Conservation (phyloP, 2,113 vertebrate species). For the Sander vitreus region DNA sequence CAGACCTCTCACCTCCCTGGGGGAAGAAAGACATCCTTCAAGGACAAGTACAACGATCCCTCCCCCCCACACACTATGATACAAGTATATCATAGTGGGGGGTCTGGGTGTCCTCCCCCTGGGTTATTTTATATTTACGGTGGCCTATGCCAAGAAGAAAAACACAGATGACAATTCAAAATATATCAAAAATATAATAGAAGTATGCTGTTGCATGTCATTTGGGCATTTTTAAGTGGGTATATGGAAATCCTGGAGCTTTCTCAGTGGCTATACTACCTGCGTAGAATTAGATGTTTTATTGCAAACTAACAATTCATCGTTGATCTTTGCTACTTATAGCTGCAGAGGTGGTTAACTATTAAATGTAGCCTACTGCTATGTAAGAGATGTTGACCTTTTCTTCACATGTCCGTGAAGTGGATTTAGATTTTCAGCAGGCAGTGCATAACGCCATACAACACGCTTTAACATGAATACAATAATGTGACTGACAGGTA, state of each 20-base stretch:
- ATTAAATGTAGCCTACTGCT: background rate
- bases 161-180: too few species aligned
- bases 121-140: too few species aligned
- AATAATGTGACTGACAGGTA: background rate
- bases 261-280: too few species aligned
- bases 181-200: too few species aligned
- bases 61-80: too few species aligned
- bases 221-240: too few species aligned
- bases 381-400: background rate
- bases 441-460: too few species aligned
- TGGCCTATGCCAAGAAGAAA: too few species aligned
- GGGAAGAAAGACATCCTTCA: background rate
- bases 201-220: too few species aligned
- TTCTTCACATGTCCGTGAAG: background rate
- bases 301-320: background rate
- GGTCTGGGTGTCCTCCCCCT: too few species aligned
- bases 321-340: background rate
- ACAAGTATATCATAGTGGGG: too few species aligned
- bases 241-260: too few species aligned
- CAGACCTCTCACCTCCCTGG: slow-evolving; percentile 6
- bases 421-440: background rate
- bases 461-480: background rate
- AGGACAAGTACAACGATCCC: background rate
- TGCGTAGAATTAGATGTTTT: background rate
- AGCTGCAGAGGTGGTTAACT: background rate